phyloP scores from a whole-genome alignment of 2,113 vertebrate species.

The Strix uralensis region DNA sequence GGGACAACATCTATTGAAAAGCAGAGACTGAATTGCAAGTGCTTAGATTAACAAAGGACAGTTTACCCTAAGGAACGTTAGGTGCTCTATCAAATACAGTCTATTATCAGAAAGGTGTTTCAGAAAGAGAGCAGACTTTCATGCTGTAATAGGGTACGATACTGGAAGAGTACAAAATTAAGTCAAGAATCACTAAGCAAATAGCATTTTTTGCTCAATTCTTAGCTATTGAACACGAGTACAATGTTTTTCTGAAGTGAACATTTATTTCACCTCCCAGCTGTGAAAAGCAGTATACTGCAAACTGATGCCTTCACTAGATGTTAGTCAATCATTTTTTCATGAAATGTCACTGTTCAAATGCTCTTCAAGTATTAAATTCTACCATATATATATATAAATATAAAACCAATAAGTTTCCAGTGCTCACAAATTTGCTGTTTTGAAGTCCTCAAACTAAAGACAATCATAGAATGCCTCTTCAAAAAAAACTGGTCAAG shows the following conservation, averaged over 20 bases:
- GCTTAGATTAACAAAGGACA: background rate
- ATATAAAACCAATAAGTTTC: background rate
- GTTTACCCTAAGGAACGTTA: background rate
- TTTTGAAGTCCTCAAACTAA: background rate
- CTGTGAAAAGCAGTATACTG: background rate
- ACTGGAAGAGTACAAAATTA: background rate
- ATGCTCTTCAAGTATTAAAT: background rate
- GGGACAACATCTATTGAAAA: background rate
- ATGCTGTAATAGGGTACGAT: background rate
- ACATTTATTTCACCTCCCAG: background rate
- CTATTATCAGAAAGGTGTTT: background rate
- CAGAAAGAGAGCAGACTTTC: background rate
- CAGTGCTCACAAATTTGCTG: background rate
- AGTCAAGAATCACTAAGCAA: background rate
- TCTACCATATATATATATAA: background rate
- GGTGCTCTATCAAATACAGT: background rate
- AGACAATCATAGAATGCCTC: background rate
- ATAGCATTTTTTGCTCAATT: background rate
- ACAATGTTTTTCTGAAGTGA: background rate
- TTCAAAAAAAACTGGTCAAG: background rate
- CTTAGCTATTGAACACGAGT: background rate
- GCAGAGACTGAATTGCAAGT: background rate
- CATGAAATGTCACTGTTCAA: background rate
- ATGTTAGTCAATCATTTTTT: background rate
- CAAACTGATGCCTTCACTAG: background rate